Evolutionary conservation across 2,888 invertebrate genomes (phyloP), one percentile per base, ranked within the genome.

Genomic region (Limnephilus auricula): DNA sequence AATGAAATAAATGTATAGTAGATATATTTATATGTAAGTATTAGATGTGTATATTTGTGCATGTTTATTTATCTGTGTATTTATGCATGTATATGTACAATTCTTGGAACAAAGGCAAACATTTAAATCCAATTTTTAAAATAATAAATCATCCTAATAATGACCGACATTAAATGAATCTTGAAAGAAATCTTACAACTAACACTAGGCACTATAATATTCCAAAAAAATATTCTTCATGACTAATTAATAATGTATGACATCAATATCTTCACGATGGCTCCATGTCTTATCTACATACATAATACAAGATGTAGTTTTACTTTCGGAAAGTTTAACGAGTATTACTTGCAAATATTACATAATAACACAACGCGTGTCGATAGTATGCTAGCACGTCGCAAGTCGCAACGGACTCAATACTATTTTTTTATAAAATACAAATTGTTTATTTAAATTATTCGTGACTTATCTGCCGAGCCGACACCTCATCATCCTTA

Each of bases 401-500:
- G 65, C 65, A 25, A 18, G 18, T n/a, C 65, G 65, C 65, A 65
- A 18, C 25, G 65, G 65, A 65, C 6, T n/a, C 65, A 65, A 6
- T 2, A 65, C 18, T 25, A 2, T 65, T 65, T 65, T 65, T 65
- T 25, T 65, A 25, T 25, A 65, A 65, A 25, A 65, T 65, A 65
- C 65, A 65, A 65, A n/a, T 65, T 65, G 25, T 65, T 65, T 65
- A 65, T 65, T 65, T 65, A 65, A 65, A 65, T 65, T 82, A 32
- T 25, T 82, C 82, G 13, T 34, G 13, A 82, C 25, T 82, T 82
- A 82, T 25, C 82, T 82, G 9, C 82, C 15, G 10, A 18, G 25
- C 9, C 65, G 34, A 82, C 82, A 34, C 82, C 34, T 82, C 82
- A 37, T 82, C 82, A 82, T 82, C 82, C 32, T 82, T 34, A 34